phyloP scores from a whole-genome alignment of 92 coral and sea anemone genomes.

The Palythoa grandis region DNA sequence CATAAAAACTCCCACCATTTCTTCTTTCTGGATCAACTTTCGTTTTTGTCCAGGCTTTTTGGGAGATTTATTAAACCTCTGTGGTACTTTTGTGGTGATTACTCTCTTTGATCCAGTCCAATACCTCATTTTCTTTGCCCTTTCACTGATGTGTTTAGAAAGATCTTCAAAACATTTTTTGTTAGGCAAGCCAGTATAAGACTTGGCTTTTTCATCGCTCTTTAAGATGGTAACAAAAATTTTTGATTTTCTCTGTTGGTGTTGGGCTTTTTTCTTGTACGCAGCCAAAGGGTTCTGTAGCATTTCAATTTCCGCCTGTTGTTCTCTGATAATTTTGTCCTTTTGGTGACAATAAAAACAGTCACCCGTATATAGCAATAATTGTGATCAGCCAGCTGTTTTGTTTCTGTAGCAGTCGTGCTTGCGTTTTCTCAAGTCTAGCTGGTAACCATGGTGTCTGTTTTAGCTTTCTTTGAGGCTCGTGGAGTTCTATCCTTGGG shows the following conservation, averaged over 20 bases:
- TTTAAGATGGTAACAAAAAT: background rate
- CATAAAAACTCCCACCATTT: constrained; percentile 45
- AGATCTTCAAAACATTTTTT: constrained; percentile 46
- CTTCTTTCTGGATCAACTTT: constrained; percentile 51
- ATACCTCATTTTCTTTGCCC: constrained; percentile 53
- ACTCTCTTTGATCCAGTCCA: constrained; percentile 61
- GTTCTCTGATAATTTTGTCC: too few species aligned
- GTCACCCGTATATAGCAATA: too few species aligned
- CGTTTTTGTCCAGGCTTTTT: constrained; percentile 53
- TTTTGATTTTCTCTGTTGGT: too few species aligned
- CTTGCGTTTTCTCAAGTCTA: too few species aligned
- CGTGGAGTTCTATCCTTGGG: background rate
- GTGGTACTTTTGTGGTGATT: constrained; percentile 34
- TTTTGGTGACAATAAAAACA: too few species aligned
- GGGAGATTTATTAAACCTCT: constrained; percentile 36
- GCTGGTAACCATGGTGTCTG: too few species aligned
- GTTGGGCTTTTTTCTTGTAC: too few species aligned
- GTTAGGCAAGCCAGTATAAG: constrained; percentile 54
- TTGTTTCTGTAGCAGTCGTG: too few species aligned
- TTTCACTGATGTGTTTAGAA: constrained; percentile 34
- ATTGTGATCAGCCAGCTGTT: too few species aligned
- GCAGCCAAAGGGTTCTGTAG: too few species aligned
- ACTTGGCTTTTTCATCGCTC: constrained; percentile 49
- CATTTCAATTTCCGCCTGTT: too few species aligned
- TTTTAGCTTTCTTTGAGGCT: background rate